Evolutionary conservation across 1,140 invertebrate species (phyloP), one percentile per base, ranked within the genome.

Genomic region (Planococcus citri): DNA sequence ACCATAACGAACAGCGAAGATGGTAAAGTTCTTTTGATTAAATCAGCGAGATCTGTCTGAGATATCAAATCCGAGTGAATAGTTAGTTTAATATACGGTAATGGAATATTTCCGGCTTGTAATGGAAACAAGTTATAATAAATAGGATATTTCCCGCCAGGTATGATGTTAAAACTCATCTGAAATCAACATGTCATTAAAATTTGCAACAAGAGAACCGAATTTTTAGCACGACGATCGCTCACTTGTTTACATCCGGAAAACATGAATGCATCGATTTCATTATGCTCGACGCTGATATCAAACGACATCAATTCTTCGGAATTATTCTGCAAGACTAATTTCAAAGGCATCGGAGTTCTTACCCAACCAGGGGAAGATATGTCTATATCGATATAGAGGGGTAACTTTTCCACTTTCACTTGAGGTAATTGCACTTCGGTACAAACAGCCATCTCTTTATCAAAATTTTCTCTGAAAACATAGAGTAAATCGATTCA

Each of bases 351-450:
- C 17, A 64, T 17, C 17, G 60, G 60, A 4, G 60, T 64, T 25
- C 60, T 24, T 9, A 64, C 60, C 60, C 60, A 64, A 9, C 10
- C 60, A 25, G 60, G 60, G 4, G 60, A 64, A 24, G 60, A 25
- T 6, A 64, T 24, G 10, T 64, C 60, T 10, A 27, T 27, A 27
- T 64, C 60, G 9, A 64, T 27, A 27, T 25, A 64, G 10, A 64
- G 25, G 9, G 60, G 60, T 64, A 64, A 84, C 72, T 85, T 82
- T 73, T 88, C 84, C 51, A 87, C 83, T 61, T 79, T 78, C 12
- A 87, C 74, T 0, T 83, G 83, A 17, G 81, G 79, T 58, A 88
- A 75, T 9, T 83, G 80, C 12, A 84, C 78, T 70, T 80, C 80
- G 79, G 83, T 58, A 78, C 82, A 25, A 79, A 82, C 75, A 77